Conservation (phyloP, 2,113 vertebrate species). For the Saimiri boliviensis region DNA sequence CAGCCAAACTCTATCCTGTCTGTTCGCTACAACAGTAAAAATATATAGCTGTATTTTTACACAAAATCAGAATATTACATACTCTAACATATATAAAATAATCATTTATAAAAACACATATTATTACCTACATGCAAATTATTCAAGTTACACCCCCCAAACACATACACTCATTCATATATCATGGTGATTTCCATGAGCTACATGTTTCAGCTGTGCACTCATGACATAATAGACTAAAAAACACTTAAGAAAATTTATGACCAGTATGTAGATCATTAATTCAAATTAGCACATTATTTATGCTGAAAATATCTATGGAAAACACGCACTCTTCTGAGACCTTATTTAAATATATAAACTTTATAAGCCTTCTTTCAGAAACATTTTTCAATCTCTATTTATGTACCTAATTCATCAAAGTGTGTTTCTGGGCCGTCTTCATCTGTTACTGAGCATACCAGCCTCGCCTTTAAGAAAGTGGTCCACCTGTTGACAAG, state of each 20-base stretch:
- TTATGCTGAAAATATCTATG: background rate
- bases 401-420: slow-evolving; percentile 93
- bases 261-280: background rate
- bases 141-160: background rate
- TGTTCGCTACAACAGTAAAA: background rate
- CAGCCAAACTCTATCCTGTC: background rate
- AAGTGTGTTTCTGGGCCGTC: slow-evolving; percentile 97
- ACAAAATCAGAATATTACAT: background rate
- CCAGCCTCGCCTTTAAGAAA: slow-evolving; percentile 96
- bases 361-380: background rate
- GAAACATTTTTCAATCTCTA: background rate
- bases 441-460: slow-evolving; percentile 96
- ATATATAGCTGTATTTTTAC: background rate
- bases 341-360: background rate
- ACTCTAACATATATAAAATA: background rate
- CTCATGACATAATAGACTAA: background rate
- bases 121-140: background rate
- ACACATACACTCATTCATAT: background rate
- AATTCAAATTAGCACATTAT: background rate
- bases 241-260: background rate
- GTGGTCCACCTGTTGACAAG: slow-evolving; percentile 99
- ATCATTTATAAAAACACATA: background rate
- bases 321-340: background rate
- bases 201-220: background rate
- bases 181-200: background rate